Evolutionary conservation across 2,113 vertebrate genomes (phyloP).

Genomic region (Hystrix cristata): DNA sequence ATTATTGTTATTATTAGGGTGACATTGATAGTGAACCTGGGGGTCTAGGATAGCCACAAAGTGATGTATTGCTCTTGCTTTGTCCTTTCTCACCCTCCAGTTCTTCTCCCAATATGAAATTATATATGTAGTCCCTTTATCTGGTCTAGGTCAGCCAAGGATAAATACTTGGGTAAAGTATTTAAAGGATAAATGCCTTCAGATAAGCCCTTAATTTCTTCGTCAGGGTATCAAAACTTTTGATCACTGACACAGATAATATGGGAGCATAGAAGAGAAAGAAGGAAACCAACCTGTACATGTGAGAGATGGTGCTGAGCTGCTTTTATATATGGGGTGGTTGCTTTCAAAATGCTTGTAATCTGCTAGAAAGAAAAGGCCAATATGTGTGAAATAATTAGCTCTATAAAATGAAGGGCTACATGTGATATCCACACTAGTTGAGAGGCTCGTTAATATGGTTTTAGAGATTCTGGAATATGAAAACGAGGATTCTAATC

Average conservation of each 20-base stretch:
- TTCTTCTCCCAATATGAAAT: neutral
- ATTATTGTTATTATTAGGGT: neutral
- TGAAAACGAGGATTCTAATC: neutral
- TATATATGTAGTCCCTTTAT: neutral
- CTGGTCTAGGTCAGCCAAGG: neutral
- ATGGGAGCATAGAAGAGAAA: neutral
- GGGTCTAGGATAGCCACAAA: neutral
- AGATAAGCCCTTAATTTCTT: neutral
- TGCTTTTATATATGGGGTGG: neutral
- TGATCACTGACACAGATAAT: neutral
- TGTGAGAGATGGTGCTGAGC: neutral
- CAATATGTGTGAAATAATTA: neutral
- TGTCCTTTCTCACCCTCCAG: too few species aligned
- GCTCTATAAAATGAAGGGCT: neutral
- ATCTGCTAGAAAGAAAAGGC: neutral
- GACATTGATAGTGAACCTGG: neutral
- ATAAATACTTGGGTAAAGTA: neutral
- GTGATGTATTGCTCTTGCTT: neutral
- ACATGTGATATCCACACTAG: neutral
- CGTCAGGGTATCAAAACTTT: neutral
- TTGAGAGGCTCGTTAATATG: neutral
- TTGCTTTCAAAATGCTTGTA: neutral
- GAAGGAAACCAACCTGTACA: neutral
- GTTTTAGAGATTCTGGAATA: conserved; percentile 6
- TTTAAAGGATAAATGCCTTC: neutral